Base-by-base conservation (phyloP, 1,140 invertebrate species). In the Limonius californicus region DNA sequence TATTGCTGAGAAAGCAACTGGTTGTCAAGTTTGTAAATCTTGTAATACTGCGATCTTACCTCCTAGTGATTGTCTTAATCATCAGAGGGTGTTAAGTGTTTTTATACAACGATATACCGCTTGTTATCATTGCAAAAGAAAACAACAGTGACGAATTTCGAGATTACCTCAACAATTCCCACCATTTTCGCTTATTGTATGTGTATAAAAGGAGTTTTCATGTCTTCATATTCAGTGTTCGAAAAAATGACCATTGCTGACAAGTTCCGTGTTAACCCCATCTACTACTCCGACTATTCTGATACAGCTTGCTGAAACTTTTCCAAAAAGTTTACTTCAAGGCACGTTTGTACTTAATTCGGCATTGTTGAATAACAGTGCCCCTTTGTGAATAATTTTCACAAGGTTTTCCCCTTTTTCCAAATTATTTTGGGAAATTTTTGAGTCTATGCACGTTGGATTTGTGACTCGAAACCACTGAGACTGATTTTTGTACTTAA, bases 201-300 rank as follows among this genome's bases (percentile, higher is more conserved):
- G 45, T 14, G 16, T 55, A 14, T 16, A 55, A 23, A 27, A 55
- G 53, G 14, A 55, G 15, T 55, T 1, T 61, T 56, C 53, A 54
- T 61, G 47, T 56, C 15, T 21, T 43, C 53, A 55, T 32, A 19
- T 32, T 32, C 18, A 19, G 11, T 39, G 42, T 53, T 76, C 47
- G 77, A 79, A 76, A 82, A 79, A 78, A 84, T 84, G 81, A 78
- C 73, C 70, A 78, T 82, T 72, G 76, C 72, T 66, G 72, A 81
- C 50, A 78, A 77, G 77, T 84, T 78, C 70, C 78, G 82, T 66
- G 76, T 82, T 57, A 82, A 84, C 73, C 83, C 82, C 61, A 84
- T 85, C 67, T 85, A 85, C 72, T 84, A 85, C 75, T 85, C 82
- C 43, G 83, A 84, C 70, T 84, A 84, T 65, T 83, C 82, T 63